Percentiles rank a stretch among this genome's conserved stretches.
phyloP scores from a whole-genome alignment of 1,140 invertebrate species.

The Drosophila tsacasi region DNA sequence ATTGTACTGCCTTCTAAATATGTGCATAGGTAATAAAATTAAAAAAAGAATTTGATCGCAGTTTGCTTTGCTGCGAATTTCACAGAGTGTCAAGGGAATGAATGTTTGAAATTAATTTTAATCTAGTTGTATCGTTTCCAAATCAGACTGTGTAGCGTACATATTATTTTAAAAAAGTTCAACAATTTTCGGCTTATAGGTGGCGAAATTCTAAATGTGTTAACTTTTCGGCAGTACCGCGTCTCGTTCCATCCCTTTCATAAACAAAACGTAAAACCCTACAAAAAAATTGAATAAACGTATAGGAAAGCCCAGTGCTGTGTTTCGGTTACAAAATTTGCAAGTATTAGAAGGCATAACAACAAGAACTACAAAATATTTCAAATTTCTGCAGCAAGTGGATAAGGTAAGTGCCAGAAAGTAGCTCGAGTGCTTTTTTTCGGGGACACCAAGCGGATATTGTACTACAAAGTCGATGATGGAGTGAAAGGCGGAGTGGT shows the following conservation, averaged over 20 bases:
- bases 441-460: slow-evolving; percentile 18
- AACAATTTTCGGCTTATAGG: slow-evolving; percentile 70
- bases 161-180: slow-evolving; percentile 76
- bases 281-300: slow-evolving; percentile 18
- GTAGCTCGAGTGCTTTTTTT: slow-evolving; percentile 25
- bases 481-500: slow-evolving; percentile 8
- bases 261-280: slow-evolving; percentile 6
- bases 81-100: slow-evolving; percentile 35
- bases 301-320: slow-evolving; percentile 3
- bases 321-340: slow-evolving; percentile 17
- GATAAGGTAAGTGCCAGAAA: slow-evolving; percentile 61
- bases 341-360: slow-evolving; percentile 3
- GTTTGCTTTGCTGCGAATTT: slow-evolving; percentile 7
- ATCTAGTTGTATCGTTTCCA: slow-evolving; percentile 72
- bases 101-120: slow-evolving; percentile 17
- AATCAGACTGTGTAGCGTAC: slow-evolving; percentile 80
- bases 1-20: background rate
- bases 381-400: slow-evolving; percentile 34
- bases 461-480: slow-evolving; percentile 12
- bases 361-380: slow-evolving; percentile 8
- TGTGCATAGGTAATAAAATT: too few species aligned
- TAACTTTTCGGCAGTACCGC: slow-evolving; percentile 72
- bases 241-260: slow-evolving; percentile 55
- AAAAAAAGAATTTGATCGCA: background rate
- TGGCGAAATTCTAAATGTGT: slow-evolving; percentile 78